Base-by-base conservation (phyloP, 2,113 vertebrate species). In the Pseudopodoces humilis region DNA sequence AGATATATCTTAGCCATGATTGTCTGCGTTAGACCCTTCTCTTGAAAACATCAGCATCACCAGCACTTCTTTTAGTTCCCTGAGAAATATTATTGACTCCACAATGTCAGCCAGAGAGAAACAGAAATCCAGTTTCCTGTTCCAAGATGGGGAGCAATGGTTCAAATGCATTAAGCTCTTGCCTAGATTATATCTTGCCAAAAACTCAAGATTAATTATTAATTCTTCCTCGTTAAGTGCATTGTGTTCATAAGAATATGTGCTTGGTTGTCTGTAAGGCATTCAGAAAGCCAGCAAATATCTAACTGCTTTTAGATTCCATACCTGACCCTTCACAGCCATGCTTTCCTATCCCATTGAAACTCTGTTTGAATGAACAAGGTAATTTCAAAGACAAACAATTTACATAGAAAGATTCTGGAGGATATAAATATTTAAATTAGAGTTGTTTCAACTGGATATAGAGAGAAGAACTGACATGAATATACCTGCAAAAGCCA, bases 161-260 rank as follows among this genome's bases (percentile, higher is more conserved):
- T 96, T 95, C 70, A 95, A 94, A 94, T 30, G 79, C 88, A 94
- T 96, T 97, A 94, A 94, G 39, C 55, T 88, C 55, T 92, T 88
- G 43, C 50, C 43, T 77, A 88, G 50, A 74, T 52, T 88, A 27
- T 49, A 35, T 67, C 90, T 88, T 86, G 86, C 90, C 68, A 90
- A 70, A 91, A 93, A 53, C 21, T 74, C 59, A 43, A 93, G 71
- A 94, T 93, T 85, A 92, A 95, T 94, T 86, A 72, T 92, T 80
- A 81, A 90, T 90, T 86, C 79, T 77, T 92, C 64, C 76, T 88
- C 0, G 0, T 67, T 90, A 93, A 93, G 71, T 83, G 64, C 35
- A 37, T 37, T 37, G 37, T 7, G 37, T 37, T 37, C 37, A 37
- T 37, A 8, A 81, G 55, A 94, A 62, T 86, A 84, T 85, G 52